These are phyloP conservation scores for Bufo gargarizans DNA, from an alignment of 2,113 vertebrate genomes.

Conservation along the genomic window DNA sequence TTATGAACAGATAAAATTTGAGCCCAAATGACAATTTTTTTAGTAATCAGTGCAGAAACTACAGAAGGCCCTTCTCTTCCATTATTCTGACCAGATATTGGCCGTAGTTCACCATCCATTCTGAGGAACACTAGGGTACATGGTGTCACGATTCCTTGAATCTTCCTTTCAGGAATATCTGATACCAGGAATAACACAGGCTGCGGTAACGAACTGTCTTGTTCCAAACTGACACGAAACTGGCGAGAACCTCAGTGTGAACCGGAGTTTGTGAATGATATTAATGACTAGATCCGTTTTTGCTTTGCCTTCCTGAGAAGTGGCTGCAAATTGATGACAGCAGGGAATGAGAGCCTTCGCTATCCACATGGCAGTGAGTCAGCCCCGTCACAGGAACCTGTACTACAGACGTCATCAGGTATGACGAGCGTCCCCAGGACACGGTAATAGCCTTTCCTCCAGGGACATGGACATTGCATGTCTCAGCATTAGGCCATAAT, in stretches of 20 bases:
- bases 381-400: not conserved
- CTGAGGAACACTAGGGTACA: not conserved
- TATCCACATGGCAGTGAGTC: constrained; percentile 5
- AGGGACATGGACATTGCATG: not conserved
- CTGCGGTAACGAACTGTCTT: not conserved
- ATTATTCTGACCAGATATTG: not conserved
- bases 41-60: too few species aligned
- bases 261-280: not conserved
- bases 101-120: not conserved
- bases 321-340: constrained; percentile 4
- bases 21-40: too few species aligned
- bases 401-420: constrained; percentile 1
- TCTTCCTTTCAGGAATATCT: not conserved
- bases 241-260: not conserved
- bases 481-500: not conserved
- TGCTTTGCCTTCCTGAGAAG: not conserved
- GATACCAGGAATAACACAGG: not conserved
- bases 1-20: too few species aligned
- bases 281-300: not conserved
- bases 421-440: constrained; percentile 13
- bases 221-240: not conserved
- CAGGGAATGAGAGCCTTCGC: not conserved
- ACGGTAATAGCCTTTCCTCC: not conserved
- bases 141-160: not conserved
- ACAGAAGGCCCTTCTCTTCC: too few species aligned